A percentile compares a stretch with the other conserved stretches of the same genome.
Evolutionary conservation across 2,888 invertebrate genomes (phyloP).

Genomic region (Agonopterix alstromeriana): DNA sequence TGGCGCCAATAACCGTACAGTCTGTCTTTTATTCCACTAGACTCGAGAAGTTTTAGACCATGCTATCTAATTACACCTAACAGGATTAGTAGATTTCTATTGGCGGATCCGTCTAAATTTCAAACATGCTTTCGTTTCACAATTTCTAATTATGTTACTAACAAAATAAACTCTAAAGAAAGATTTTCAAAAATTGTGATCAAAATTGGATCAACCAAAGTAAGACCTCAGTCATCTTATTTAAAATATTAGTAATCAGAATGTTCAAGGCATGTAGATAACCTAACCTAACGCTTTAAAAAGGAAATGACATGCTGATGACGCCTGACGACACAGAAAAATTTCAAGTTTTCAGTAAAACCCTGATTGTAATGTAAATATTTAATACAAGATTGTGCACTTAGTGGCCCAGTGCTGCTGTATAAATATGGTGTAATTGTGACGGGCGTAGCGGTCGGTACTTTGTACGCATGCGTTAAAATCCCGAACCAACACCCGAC

Average conservation of each 20-base stretch:
- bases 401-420: constrained; percentile 26
- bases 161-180: too few species aligned
- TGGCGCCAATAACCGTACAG: too few species aligned
- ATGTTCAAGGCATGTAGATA: background rate
- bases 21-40: too few species aligned
- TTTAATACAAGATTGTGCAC: constrained; percentile 9
- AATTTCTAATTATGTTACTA: too few species aligned
- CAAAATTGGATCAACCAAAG: too few species aligned
- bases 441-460: constrained; percentile 11
- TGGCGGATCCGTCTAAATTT: too few species aligned
- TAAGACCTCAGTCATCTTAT: too few species aligned
- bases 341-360: background rate
- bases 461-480: background rate
- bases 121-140: too few species aligned
- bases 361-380: background rate
- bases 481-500: background rate
- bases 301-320: background rate
- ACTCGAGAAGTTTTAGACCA: too few species aligned
- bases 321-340: background rate
- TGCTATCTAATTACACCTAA: too few species aligned
- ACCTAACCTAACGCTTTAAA: background rate
- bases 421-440: constrained; percentile 40
- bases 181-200: too few species aligned
- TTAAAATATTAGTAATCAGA: background rate
- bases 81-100: too few species aligned